Evolutionary conservation across 2,797 vertebrate genomes (phyloP).

Genomic region (Enteromius unitaeniatus): DNA sequence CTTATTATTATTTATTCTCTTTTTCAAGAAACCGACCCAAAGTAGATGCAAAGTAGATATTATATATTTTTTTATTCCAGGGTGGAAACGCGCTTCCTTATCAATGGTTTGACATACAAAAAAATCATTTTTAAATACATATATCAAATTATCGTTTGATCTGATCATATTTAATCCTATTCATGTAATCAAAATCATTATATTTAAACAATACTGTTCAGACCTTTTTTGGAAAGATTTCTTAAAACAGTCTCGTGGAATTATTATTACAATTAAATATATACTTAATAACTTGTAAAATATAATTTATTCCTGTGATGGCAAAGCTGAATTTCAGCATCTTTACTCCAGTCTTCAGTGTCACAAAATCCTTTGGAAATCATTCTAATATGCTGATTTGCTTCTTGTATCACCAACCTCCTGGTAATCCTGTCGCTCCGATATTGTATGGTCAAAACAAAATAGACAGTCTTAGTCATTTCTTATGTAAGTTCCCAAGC

Average conservation of each 20-base stretch:
- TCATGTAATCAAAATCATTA: not conserved
- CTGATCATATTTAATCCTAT: not conserved
- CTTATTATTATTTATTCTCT: too few species aligned
- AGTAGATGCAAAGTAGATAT: too few species aligned
- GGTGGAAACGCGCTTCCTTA: too few species aligned
- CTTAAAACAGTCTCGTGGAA: not conserved
- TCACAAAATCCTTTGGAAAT: not conserved
- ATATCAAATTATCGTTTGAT: not conserved
- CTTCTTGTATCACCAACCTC: not conserved
- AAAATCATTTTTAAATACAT: not conserved
- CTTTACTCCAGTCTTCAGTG: not conserved
- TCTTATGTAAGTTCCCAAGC: conserved; percentile 3
- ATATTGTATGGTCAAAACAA: not conserved
- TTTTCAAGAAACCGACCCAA: too few species aligned
- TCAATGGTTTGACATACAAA: not conserved
- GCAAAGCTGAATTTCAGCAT: not conserved
- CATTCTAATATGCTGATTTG: not conserved
- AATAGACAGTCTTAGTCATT: not conserved
- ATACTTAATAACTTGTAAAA: not conserved
- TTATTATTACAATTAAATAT: not conserved
- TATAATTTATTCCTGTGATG: not conserved
- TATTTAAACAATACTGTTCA: not conserved
- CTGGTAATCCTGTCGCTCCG: not conserved
- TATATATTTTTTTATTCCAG: too few species aligned
- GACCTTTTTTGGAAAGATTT: not conserved